Evolutionary conservation across 1,140 invertebrate species (phyloP).

Genomic region (Aradophagus sp.): DNA sequence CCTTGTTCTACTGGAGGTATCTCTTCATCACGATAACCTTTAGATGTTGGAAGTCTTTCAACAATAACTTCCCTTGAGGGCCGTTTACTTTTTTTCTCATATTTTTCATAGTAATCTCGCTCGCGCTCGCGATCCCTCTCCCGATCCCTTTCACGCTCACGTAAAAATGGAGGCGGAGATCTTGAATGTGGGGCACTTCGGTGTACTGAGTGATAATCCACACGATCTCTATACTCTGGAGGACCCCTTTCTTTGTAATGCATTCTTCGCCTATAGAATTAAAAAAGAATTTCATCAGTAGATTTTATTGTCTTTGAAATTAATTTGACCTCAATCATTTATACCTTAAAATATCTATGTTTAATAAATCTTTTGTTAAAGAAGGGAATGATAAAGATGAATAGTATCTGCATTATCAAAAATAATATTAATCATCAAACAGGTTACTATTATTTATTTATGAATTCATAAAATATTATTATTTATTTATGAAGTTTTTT

Average conservation of each 20-base stretch:
- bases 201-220: constrained; percentile 68
- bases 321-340: neutral
- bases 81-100: constrained; percentile 77
- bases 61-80: constrained; percentile 86
- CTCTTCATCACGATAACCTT: constrained; percentile 72
- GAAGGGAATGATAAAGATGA: constrained; percentile 18
- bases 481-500: too few species aligned
- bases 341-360: constrained; percentile 38
- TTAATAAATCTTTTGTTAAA: constrained; percentile 20
- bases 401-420: constrained; percentile 11
- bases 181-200: constrained; percentile 64
- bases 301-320: neutral
- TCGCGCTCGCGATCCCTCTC: constrained; percentile 71
- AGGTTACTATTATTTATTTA: too few species aligned
- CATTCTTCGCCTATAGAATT: constrained; percentile 60
- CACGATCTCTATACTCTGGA: constrained; percentile 69
- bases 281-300: neutral
- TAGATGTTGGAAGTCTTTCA: constrained; percentile 79
- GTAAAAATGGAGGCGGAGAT: constrained; percentile 68
- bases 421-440: too few species aligned
- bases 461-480: too few species aligned
- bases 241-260: constrained; percentile 69
- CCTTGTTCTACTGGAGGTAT: constrained; percentile 67
- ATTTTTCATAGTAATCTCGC: constrained; percentile 73
- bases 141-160: constrained; percentile 64